Evolutionary conservation across 2,797 vertebrate species (phyloP).

Genomic region (Gymnothorax reevesii): DNA sequence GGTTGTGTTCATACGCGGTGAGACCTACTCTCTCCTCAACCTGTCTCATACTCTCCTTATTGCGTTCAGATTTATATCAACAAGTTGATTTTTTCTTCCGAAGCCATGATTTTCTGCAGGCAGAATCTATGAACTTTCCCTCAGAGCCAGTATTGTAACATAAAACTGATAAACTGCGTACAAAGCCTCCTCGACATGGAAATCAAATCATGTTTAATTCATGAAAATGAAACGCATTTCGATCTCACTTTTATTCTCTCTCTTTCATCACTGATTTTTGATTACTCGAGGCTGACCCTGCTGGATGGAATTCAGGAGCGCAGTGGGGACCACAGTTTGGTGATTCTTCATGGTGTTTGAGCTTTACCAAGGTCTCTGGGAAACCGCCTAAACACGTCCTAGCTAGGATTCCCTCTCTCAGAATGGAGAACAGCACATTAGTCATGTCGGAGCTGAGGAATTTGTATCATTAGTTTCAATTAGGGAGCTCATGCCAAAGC

Average conservation of each 20-base stretch:
- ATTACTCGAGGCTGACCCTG: slow-evolving; percentile 2
- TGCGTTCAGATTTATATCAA: not conserved
- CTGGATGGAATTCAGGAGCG: slow-evolving; percentile 1
- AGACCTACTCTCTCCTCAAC: not conserved
- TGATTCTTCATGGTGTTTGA: not conserved
- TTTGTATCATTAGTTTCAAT: slow-evolving; percentile 29
- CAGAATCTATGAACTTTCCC: not conserved
- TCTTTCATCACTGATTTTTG: not conserved
- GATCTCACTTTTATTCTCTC: not conserved
- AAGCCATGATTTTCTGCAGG: not conserved
- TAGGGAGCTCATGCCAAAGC: not conserved
- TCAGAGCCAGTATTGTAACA: not conserved
- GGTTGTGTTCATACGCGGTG: not conserved
- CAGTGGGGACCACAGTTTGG: not conserved
- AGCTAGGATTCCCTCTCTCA: slow-evolving; percentile 18
- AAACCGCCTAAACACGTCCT: slow-evolving; percentile 23
- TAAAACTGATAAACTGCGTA: not conserved
- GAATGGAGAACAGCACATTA: slow-evolving; percentile 15
- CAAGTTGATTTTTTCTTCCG: not conserved
- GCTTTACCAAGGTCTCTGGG: slow-evolving; percentile 15
- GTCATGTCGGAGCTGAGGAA: not conserved
- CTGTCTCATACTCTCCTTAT: not conserved
- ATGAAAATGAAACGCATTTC: not conserved
- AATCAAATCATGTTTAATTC: not conserved
- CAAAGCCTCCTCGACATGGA: too few relatives aligned